Percentiles rank a stretch among this genome's conserved stretches.
phyloP scores from a whole-genome alignment of 1,140 invertebrate genomes.

The Drosophila sucinea region DNA sequence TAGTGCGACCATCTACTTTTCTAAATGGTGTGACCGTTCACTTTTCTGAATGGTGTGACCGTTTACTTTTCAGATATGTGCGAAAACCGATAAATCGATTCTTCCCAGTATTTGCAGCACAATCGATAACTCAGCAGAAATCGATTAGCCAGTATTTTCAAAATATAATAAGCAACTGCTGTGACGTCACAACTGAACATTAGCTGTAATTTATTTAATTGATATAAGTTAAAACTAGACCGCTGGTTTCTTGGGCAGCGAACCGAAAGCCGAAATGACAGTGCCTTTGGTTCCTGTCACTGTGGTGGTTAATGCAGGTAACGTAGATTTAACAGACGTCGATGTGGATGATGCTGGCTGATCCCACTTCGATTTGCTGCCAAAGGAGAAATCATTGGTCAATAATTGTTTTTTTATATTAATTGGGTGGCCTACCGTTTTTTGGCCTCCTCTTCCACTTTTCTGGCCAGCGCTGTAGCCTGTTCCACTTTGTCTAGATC shows the following conservation, averaged over 20 bases:
- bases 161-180: background rate
- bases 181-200: slow-evolving; percentile 2
- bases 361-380: slow-evolving; percentile 95
- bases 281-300: slow-evolving; percentile 93
- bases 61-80: too few relatives aligned
- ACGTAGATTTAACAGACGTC: slow-evolving; percentile 83
- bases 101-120: too few relatives aligned
- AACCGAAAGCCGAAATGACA: slow-evolving; percentile 94
- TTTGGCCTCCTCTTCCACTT: slow-evolving; percentile 86
- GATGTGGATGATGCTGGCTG: slow-evolving; percentile 87
- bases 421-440: slow-evolving; percentile 53
- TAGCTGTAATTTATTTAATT: slow-evolving; percentile 6
- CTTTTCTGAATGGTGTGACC: too few relatives aligned
- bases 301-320: slow-evolving; percentile 89
- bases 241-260: slow-evolving; percentile 90
- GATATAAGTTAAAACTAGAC: slow-evolving; percentile 27
- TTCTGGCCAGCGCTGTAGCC: slow-evolving; percentile 91
- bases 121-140: too few relatives aligned
- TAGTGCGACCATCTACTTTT: too few relatives aligned
- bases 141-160: too few relatives aligned
- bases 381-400: background rate
- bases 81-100: too few relatives aligned
- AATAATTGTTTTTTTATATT: background rate
- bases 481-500: slow-evolving; percentile 96
- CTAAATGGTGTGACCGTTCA: too few relatives aligned